Base-by-base conservation (phyloP, 2,797 vertebrate genomes). In the Lates japonicus region DNA sequence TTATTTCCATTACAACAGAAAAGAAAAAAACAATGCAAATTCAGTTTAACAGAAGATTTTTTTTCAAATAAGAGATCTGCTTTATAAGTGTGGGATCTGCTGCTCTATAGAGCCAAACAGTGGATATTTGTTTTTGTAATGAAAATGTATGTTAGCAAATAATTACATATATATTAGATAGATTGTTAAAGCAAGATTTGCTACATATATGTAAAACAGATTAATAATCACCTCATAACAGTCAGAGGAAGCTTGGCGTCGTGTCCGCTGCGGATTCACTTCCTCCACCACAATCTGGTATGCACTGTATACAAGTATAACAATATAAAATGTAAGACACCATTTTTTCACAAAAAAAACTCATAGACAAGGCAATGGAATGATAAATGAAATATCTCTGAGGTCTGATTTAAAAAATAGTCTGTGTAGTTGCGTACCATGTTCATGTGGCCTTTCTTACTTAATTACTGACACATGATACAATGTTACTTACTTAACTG, bases 251-350 rank as follows among this genome's bases (percentile, higher is more conserved):
- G 97, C 96, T 81, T 99, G 97, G 54, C 98, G 92, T 60, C 97
- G 98, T 0, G 96, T 96, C 33, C 98, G 95, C 74, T 96, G 97
- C 0, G 97, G 96, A 80, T 97, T 98, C 69, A 98, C 87, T 80
- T 99, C 97, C 78, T 98, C 98, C 65, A 99, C 98, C 6, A 99
- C 98, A 48, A 99, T 98, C 92, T 99, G 98, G 92, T 99, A 99
- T 0, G 97, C 96, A 74, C 98, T 99, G 84, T 37, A 37, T 35
- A 76, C 44, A 68, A 69, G 42, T 37, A 75, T 25, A 8, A 31
- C 4, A 49, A 51, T 14, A 7, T 37, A 59, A 33, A 20, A 51
- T n/a, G 33, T 12, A 13, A 42, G 12, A 51, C 11, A 29, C 13
- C 13, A n/a, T 42, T 51, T 31, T 13, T 7, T 48, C 9, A 31